These are phyloP conservation scores for Drosophila virilis DNA, from an alignment of 1,140 invertebrate genomes.

Conservation along the genomic window DNA sequence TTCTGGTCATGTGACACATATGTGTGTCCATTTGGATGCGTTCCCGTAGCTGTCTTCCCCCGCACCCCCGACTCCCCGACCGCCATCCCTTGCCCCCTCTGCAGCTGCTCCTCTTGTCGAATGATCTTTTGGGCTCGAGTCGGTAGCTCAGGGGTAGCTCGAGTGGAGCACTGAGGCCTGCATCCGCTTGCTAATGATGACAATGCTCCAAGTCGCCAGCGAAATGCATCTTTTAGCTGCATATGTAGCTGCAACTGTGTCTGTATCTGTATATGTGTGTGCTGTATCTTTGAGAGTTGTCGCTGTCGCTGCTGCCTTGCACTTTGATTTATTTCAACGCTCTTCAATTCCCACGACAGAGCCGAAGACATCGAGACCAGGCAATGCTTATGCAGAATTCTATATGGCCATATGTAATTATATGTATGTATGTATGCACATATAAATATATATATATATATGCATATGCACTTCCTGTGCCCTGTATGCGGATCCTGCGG, in stretches of 20 bases:
- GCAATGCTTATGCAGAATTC: slow-evolving; percentile 25
- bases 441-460: slow-evolving; percentile 22
- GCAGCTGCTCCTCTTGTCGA: not conserved
- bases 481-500: slow-evolving; percentile 17
- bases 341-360: slow-evolving; percentile 71
- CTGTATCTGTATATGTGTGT: slow-evolving; percentile 15
- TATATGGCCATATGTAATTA: slow-evolving; percentile 26
- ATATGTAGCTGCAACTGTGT: not conserved
- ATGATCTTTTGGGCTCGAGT: not conserved
- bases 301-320: slow-evolving; percentile 35
- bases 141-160: slow-evolving; percentile 5
- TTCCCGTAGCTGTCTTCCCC: not conserved
- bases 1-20: slow-evolving; percentile 59
- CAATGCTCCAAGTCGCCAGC: slow-evolving; percentile 41
- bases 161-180: slow-evolving; percentile 67
- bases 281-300: not conserved
- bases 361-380: slow-evolving; percentile 27
- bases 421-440: slow-evolving; percentile 1
- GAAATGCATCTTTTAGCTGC: slow-evolving; percentile 20
- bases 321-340: slow-evolving; percentile 76
- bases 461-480: slow-evolving; percentile 60
- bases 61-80: not conserved
- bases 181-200: slow-evolving; percentile 78
- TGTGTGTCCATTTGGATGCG: slow-evolving; percentile 64
- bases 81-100: not conserved